A percentile compares a stretch with the other conserved stretches of the same genome.
Conservation (phyloP, 2,113 vertebrate species). For the Lampris megalopsis region DNA sequence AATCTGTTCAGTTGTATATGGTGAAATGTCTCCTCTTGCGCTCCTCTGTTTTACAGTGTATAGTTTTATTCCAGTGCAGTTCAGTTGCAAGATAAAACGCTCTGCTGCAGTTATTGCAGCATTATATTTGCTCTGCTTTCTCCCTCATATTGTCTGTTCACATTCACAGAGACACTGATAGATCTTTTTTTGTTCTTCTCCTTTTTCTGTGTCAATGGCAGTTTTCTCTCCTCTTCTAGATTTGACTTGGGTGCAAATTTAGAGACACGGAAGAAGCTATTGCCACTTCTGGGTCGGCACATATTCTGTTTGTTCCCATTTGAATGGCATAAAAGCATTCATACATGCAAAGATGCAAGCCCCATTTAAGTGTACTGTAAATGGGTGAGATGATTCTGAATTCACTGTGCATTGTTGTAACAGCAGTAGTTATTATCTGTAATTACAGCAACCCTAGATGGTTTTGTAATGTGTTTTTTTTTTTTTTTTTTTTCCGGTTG, state of each 20-base stretch:
- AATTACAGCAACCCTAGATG: constrained; percentile 19
- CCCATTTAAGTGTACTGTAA: constrained; percentile 21
- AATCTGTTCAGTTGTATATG: neutral
- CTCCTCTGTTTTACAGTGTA: too few species aligned
- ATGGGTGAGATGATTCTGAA: neutral
- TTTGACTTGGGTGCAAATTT: too few species aligned
- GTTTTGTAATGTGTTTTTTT: neutral
- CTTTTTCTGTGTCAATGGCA: too few species aligned
- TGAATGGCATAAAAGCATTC: constrained; percentile 6
- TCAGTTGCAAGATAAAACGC: too few species aligned
- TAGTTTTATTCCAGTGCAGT: too few species aligned
- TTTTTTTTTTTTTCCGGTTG: too few species aligned
- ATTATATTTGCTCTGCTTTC: too few species aligned
- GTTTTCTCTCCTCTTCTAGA: too few species aligned
- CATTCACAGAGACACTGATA: too few species aligned
- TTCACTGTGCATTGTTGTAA: constrained; percentile 6
- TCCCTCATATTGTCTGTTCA: too few species aligned
- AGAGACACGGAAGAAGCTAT: neutral
- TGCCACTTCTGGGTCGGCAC: constrained; percentile 6
- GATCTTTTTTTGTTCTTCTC: too few species aligned
- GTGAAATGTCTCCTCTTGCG: neutral
- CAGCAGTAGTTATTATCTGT: constrained; percentile 4
- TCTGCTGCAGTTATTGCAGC: too few species aligned
- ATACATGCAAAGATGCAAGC: neutral
- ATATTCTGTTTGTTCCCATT: neutral